Evolutionary conservation across 1,140 invertebrate species (phyloP).

Genomic region (Vanessa atalanta): DNA sequence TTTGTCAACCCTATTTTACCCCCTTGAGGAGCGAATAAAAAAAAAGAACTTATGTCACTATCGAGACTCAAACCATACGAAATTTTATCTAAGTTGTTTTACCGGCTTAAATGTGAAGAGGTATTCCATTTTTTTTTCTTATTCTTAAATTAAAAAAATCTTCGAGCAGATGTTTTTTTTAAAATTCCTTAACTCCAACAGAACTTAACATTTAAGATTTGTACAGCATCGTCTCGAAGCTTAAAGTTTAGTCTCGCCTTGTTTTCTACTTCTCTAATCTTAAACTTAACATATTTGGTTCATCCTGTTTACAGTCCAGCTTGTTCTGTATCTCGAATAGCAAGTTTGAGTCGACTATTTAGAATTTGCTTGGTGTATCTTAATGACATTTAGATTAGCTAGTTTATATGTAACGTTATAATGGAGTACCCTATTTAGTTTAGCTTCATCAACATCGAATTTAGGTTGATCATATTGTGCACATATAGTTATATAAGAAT

Average conservation of each 20-base stretch:
- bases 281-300: constrained; percentile 11
- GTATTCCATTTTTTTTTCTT: not conserved
- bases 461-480: not conserved
- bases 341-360: not conserved
- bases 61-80: too few relatives aligned
- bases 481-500: too few relatives aligned
- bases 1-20: too few relatives aligned
- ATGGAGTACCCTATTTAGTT: not conserved
- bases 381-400: constrained; percentile 20
- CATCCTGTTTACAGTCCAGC: constrained; percentile 15
- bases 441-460: not conserved
- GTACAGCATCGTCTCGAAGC: not conserved
- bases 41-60: too few relatives aligned
- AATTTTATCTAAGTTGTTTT: too few relatives aligned
- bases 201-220: constrained; percentile 6
- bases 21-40: too few relatives aligned
- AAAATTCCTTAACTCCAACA: not conserved
- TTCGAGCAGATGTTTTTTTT: not conserved
- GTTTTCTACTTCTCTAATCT: constrained; percentile 20
- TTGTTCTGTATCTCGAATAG: constrained; percentile 13
- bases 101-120: too few relatives aligned
- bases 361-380: constrained; percentile 15
- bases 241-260: constrained; percentile 1
- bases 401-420: not conserved
- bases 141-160: not conserved